These are phyloP conservation scores for Percopsis omiscomaycus DNA, from an alignment of 2,797 vertebrate genomes.

Conservation along the genomic window DNA sequence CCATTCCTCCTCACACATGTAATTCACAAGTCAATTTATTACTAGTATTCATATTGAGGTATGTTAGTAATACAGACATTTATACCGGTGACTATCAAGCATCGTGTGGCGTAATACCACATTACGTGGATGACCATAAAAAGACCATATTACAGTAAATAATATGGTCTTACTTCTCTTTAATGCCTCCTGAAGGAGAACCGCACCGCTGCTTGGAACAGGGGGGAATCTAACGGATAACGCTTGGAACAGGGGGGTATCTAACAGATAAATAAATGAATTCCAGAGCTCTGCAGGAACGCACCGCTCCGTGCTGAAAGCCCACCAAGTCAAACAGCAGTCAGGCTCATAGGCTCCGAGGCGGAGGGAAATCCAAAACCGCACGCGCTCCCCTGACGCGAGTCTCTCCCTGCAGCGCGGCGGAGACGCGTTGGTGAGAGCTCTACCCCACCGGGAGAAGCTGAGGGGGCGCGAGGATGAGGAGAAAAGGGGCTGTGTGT, in stretches of 20 bases:
- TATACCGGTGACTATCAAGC: too few species aligned
- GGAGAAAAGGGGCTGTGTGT: conserved; percentile 45
- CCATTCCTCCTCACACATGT: too few species aligned
- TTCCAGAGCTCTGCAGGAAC: conserved; percentile 72
- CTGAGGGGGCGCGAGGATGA: conserved; percentile 56
- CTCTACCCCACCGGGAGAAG: conserved; percentile 53
- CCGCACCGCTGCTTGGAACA: conserved; percentile 17
- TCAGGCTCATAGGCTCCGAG: conserved; percentile 65
- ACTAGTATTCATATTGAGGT: too few species aligned
- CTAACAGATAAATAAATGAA: conserved; percentile 64
- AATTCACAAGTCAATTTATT: too few species aligned
- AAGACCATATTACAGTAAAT: too few species aligned
- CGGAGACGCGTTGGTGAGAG: conserved; percentile 57
- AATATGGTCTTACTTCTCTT: conserved; percentile 36
- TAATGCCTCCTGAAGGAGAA: conserved; percentile 52
- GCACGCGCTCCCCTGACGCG: conserved; percentile 59
- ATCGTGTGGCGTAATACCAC: too few species aligned
- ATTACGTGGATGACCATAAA: too few species aligned
- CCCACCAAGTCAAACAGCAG: conserved; percentile 76
- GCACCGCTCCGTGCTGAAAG: conserved; percentile 67
- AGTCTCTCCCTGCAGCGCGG: conserved; percentile 49
- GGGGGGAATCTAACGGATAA: conserved; percentile 49
- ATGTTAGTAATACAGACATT: too few species aligned
- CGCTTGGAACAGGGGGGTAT: conserved; percentile 46
- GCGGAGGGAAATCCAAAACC: conserved; percentile 73